Evolutionary conservation across 2,888 invertebrate genomes (phyloP), one percentile per base, ranked within the genome.

Genomic region (Parapristionchus giblindavisi): DNA sequence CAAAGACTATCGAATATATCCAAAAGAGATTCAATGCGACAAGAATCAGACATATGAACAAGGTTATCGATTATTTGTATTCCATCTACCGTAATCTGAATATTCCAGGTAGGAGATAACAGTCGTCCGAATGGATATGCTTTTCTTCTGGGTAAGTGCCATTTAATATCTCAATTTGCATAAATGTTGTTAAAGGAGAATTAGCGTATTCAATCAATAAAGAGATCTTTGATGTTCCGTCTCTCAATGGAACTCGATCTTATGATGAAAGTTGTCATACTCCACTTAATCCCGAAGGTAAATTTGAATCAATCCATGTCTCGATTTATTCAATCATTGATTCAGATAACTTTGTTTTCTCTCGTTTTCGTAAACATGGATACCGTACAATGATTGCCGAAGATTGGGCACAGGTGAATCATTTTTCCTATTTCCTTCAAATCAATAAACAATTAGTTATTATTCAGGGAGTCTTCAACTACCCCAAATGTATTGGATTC

Each of bases 101-200:
- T 0, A 1, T 66, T 48, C 2, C 32, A 66, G 66, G 70, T 70
- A n/a, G 70, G 70, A 11, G 70, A 70, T 56, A 70, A 70, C 54
- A 70, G 70, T 34, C 54, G 70, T 17, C 70, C 70, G 21, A 70
- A 70, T n/a, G 70, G 70, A 54, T 52, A 36, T 40, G 70, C 70
- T n/a, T 70, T 70, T 40, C 38, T 70, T n/a, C 52, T 70, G 29
- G 66, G 66, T 66, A 11, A 27, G 61, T 36, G 32, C 27, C 14
- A 5, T 58, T 58, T 3, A 3, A 60, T 60, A 14, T 43, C 8
- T 27, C n/a, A 6, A 14, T 5, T 0, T 40, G 8, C 5, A 24
- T 38, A 1, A 34, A 21, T 60, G 6, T 8, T 63, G 4, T 5
- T 65, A 32, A 43, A 66, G 70, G 70, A 5, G 56, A 70, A 38